Evolutionary conservation across 2,888 invertebrate species (phyloP).

Genomic region (Amphiduros pacificus): DNA sequence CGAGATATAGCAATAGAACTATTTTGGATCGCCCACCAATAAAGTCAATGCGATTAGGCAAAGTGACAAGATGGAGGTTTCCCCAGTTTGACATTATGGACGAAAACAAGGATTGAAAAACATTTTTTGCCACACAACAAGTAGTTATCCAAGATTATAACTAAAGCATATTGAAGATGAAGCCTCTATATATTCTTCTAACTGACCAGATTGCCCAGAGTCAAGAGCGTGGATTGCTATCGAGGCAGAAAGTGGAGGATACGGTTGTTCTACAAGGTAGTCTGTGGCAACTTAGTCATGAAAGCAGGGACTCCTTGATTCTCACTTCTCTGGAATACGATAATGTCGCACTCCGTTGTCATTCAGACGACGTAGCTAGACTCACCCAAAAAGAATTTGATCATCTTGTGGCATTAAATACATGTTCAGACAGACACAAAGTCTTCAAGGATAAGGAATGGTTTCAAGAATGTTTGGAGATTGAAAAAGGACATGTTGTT

Average conservation of each 20-base stretch:
- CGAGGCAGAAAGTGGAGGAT: slow-evolving; percentile 16
- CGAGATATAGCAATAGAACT: too few species aligned
- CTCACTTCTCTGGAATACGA: slow-evolving; percentile 21
- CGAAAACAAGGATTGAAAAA: too few species aligned
- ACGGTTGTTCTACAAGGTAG: slow-evolving; percentile 21
- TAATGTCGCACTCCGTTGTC: slow-evolving; percentile 15
- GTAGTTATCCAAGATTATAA: too few species aligned
- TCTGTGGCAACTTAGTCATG: slow-evolving; percentile 16
- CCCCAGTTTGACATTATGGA: too few species aligned
- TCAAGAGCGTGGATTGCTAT: slow-evolving; percentile 11
- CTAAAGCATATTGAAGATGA: too few species aligned
- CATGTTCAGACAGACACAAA: slow-evolving; percentile 24
- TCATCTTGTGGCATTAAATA: slow-evolving; percentile 21
- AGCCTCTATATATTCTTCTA: slow-evolving; percentile 13
- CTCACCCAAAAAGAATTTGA: slow-evolving; percentile 16
- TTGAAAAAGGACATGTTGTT: slow-evolving; percentile 13
- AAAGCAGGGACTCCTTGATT: background rate
- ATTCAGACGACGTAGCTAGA: slow-evolving; percentile 15
- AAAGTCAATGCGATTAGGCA: too few species aligned
- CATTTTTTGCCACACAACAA: too few species aligned
- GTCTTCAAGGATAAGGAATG: slow-evolving; percentile 17
- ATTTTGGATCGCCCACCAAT: too few species aligned
- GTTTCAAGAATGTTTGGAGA: slow-evolving; percentile 16
- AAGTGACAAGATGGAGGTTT: too few species aligned
- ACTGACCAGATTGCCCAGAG: slow-evolving; percentile 17